Evolutionary conservation across 2,888 invertebrate genomes (phyloP), one percentile per base, ranked within the genome.

Genomic region (Melieria omissa): DNA sequence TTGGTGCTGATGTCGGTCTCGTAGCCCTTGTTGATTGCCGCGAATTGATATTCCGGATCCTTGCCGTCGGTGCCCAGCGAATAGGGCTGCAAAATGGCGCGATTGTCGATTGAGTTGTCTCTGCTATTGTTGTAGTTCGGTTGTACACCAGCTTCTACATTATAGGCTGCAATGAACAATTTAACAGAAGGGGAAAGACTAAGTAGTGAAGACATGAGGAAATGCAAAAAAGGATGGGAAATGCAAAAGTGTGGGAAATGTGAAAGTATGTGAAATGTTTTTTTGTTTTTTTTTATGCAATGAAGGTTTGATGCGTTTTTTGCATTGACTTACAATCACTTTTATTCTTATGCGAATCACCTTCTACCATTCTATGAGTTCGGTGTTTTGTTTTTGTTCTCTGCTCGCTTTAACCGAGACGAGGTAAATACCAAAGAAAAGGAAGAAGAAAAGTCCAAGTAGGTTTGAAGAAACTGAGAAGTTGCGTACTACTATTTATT

Each of bases 311-410:
- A n/a, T 29, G 16, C 3, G 29, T 16, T 29, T 7, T 5, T 57
- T 65, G 16, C 4, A 64, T 79, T 29, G 29, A 90, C 92, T 90
- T 82, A 92, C 92, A 91, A 90, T 91, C 90, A 90, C 91, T 90
- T 90, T 92, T 91, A 90, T 92, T 93, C 88, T 91, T 90, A 87
- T 90, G 90, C 89, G 91, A 91, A 90, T 93, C 94, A 93, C 93
- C 91, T 93, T 94, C 94, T 94, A 94, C 94, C 94, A 94, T 94
- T 93, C 94, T 94, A 94, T 89, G 90, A 89, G 88, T 89, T 89
- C 90, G 88, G 88, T 88, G 84, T 82, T 79, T 83, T 66, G 75
- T 80, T 83, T 79, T 78, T 80, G 78, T 82, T 82, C 71, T 68
- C 12, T 68, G 64, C 72, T 80, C 83, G 83, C 78, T 77, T 68